phyloP scores from a whole-genome alignment of 92 coral and sea anemone genomes.

The Palythoa caribaeorum region DNA sequence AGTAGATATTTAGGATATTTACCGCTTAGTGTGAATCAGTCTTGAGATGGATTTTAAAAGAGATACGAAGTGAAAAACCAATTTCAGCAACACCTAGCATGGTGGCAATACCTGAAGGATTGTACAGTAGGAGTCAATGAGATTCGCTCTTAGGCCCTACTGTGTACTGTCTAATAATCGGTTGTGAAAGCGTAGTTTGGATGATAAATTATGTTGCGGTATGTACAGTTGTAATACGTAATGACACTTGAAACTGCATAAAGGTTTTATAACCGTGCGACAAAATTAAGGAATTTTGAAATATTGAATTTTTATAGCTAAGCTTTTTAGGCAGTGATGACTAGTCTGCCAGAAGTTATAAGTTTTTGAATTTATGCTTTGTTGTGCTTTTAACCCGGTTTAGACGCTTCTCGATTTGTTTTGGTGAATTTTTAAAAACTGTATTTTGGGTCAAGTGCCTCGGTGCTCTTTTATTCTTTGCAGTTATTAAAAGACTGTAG shows the following conservation, averaged over 20 bases:
- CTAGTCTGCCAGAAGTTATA: neutral
- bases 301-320: neutral
- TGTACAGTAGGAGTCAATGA: neutral
- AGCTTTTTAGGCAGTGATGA: neutral
- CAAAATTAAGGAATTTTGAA: neutral
- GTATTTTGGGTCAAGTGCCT: no score
- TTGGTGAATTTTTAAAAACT: neutral
- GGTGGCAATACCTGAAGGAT: constrained; percentile 1
- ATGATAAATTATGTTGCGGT: constrained; percentile 19
- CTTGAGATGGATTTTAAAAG: neutral
- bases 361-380: neutral
- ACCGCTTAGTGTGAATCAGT: no score
- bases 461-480: neutral
- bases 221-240: neutral
- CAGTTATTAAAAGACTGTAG: neutral
- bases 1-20: neutral
- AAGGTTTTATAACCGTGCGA: neutral
- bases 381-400: neutral
- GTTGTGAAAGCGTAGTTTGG: neutral
- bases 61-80: neutral
- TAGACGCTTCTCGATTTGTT: neutral
- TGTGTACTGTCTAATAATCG: neutral
- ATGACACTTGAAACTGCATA: neutral
- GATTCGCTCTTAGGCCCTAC: neutral
- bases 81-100: constrained; percentile 2